A percentile compares a stretch with the other conserved stretches of the same genome.
These are phyloP conservation scores for Nomada flava DNA, from an alignment of 2,888 invertebrate species.

Conservation along the genomic window DNA sequence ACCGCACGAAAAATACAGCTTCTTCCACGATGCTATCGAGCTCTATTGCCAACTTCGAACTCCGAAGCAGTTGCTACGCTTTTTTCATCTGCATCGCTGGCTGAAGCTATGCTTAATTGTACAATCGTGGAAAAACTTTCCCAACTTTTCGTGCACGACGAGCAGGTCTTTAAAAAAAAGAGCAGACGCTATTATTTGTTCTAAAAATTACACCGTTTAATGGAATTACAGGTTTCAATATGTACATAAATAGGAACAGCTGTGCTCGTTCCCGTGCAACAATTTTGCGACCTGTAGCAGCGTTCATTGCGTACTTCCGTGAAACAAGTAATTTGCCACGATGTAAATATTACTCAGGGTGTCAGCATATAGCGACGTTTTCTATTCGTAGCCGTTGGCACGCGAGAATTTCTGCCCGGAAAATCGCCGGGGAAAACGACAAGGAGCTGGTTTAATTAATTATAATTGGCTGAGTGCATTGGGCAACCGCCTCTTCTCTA, in stretches of 20 bases:
- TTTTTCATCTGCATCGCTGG: constrained; percentile 11
- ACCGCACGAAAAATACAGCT: constrained; percentile 58
- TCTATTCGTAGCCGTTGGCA: constrained; percentile 37
- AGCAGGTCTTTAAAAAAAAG: too few species aligned
- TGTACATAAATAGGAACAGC: constrained; percentile 24
- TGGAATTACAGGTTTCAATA: constrained; percentile 10
- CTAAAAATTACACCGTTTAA: constrained; percentile 7
- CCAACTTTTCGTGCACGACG: background rate
- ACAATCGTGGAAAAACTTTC: too few species aligned
- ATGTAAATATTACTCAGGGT: constrained; percentile 40
- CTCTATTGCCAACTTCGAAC: constrained; percentile 18
- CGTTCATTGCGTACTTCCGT: constrained; percentile 13
- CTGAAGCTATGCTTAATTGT: background rate
- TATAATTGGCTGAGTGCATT: constrained; percentile 67
- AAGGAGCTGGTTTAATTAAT: constrained; percentile 67
- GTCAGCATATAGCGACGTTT: constrained; percentile 9
- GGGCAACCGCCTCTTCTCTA: constrained; percentile 61
- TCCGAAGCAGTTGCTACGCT: constrained; percentile 9
- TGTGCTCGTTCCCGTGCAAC: constrained; percentile 31
- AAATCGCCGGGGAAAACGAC: constrained; percentile 58
- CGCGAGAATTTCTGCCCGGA: constrained; percentile 54
- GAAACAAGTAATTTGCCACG: constrained; percentile 28
- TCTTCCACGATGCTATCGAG: constrained; percentile 29
- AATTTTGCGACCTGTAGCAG: constrained; percentile 26
- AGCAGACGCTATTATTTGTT: background rate